Base-by-base conservation (phyloP, 2,888 invertebrate species). In the Drosophila atripex region DNA sequence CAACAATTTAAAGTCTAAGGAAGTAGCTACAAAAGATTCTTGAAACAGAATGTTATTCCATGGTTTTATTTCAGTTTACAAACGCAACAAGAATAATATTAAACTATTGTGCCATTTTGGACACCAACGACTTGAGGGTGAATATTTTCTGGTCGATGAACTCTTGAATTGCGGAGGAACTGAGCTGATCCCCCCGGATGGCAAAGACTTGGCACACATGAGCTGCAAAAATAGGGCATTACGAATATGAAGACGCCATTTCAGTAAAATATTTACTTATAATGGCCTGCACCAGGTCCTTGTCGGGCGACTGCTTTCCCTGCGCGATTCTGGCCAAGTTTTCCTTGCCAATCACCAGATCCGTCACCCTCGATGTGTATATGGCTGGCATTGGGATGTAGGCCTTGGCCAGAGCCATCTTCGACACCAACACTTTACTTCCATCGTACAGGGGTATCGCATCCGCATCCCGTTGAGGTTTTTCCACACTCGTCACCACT, bases 171-270 rank as follows among this genome's bases (percentile, higher is more conserved):
- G 73, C 76, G 1, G 75, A 61, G 2, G 80, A 80, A 4, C 84
- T 75, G 32, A 91, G 78, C 14, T 76, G 66, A 21, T 86, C 83
- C 1, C 90, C 90, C 16, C 89, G 89, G 45, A 88, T 86, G 8
- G 86, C 85, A 69, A 90, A 92, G 2, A 92, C 90, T 68, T 91
- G 88, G 1, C 90, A 87, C 3, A 92, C 90, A 68, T 92, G 92
- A 32, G 88, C 92, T 92, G 78, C 75, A 79, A 56, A 23, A 25
- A 38, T 8, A 28, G 14, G 53, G 7, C 7, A 25, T 11, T 43
- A 43, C 5, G 11, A 23, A 9, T 11, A 7, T 2, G 14, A 7
- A 35, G 7, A n/a, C 5, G 0, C 2, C 35, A 35, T 35, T 35
- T 35, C 7, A 14, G 7, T 7, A 2, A n/a, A 1, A 32, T 25